Evolutionary conservation across 1,140 invertebrate species (phyloP), one percentile per base, ranked within the genome.

Genomic region (Ptiloglossa arizonensis): DNA sequence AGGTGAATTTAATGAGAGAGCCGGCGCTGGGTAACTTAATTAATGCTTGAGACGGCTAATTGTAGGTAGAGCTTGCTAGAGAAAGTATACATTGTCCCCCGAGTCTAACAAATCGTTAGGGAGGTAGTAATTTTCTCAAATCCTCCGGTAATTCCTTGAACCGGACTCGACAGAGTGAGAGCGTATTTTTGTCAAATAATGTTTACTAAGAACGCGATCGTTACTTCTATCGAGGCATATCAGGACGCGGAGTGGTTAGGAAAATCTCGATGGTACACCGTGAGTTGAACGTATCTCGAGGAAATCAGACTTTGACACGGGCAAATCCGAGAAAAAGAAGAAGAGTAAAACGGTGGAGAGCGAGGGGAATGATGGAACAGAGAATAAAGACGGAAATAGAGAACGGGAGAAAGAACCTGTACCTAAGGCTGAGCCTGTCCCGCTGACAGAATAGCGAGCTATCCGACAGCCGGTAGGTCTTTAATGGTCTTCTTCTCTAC

Each of bases 401-500:
- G 41, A 57, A 78, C 32, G 52, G 41, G 32, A 52, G 64, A 68
- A 66, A 76, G 64, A 74, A 66, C 71, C 50, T 57, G 44, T 29
- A 80, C 56, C 35, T 59, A 75, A 85, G 73, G 48, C 29, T 44
- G 59, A 81, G 68, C 59, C 78, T 80, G 82, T 57, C 52, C 24
- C 64, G 75, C n/a, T 67, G 82, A 83, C 81, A 75, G 69, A 50
- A 84, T 78, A 71, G 71, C 48, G 60, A 64, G 66, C 50, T 54
- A 68, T 77, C 80, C 56, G 77, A 82, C 74, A 67, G 70, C 81
- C 54, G 77, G 54, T 81, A 75, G 81, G 56, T 75, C 81, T 81
- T 86, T 86, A 86, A 86, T 86, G 84, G 64, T 54, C 54, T 82
- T 72, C 73, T 83, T 74, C 81, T 80, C 75, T 52, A 56, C 29